These are phyloP conservation scores for Rhagoletis pomonella DNA, from an alignment of 1,140 invertebrate genomes.

Conservation along the genomic window DNA sequence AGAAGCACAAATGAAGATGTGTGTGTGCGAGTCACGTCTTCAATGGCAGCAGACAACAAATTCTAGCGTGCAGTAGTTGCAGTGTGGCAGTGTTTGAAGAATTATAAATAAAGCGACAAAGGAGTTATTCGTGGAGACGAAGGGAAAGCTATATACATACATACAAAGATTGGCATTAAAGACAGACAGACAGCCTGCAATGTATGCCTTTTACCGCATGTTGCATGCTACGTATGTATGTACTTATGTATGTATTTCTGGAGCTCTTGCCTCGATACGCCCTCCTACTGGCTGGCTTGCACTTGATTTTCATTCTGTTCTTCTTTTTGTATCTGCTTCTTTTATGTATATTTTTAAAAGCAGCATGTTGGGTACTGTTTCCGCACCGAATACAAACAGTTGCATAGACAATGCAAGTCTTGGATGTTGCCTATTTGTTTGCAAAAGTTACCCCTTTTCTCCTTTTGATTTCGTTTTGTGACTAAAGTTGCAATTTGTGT, in stretches of 20 bases:
- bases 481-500: constrained; percentile 4
- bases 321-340: not conserved
- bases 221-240: not conserved
- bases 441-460: not conserved
- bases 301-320: not conserved
- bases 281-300: not conserved
- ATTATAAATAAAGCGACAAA: not conserved
- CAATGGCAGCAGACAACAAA: not conserved
- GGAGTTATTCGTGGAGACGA: too few relatives aligned
- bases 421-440: not conserved
- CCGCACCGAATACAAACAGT: not conserved
- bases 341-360: not conserved
- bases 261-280: not conserved
- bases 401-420: not conserved
- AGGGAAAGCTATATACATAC: not conserved
- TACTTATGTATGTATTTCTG: not conserved
- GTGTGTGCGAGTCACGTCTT: too few relatives aligned
- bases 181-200: not conserved
- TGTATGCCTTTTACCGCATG: not conserved
- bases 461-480: not conserved
- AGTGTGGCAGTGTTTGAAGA: not conserved
- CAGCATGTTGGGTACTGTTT: not conserved
- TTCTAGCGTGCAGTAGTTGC: not conserved
- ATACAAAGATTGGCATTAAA: not conserved
- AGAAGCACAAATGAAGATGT: too few relatives aligned